Base-by-base conservation (phyloP, 2,113 vertebrate genomes). In the Lampris megalopsis region DNA sequence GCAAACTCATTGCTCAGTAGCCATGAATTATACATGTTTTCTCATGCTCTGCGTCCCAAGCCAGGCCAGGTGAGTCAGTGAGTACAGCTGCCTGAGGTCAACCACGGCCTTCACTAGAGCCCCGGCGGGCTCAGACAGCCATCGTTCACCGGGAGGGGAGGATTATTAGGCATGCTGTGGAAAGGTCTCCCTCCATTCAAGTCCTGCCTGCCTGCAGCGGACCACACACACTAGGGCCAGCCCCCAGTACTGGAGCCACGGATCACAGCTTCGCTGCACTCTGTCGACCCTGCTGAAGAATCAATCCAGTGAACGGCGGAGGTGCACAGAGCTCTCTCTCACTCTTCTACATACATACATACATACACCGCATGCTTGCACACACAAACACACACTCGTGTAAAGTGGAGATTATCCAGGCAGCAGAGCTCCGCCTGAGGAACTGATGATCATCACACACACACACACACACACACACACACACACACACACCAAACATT, bases 401-500 rank as follows among this genome's bases (percentile, higher is more conserved):
- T 45, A 41, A 52, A 68, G 50, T 41, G 56, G 24, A 78, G 73
- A 71, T 74, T 64, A 73, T 75, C 56, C 52, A 78, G 80, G 73
- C 68, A 42, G 65, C 74, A 58, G 73, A 73, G 83, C 66, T 52
- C 72, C 38, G 73, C 63, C 43, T 9, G 49, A 78, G 45, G 63
- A 88, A 79, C 80, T 86, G 85, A 89, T 86, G 85, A 89, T 79
- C 56, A 77, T 71, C 76, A 73, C 89, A 88, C 84, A 90, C 79
- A 86, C 81, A 86, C 89, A 82, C 81, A 24, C 76, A 73, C 89
- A 88, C 84, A 90, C 76, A 73, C 89, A 88, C 84, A 90, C 76
- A 73, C 89, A 88, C 84, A 90, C 79, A 86, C 81, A 86, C 89
- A 82, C 81, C 87, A 81, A 83, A 89, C 87, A 84, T 90, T 87